Evolutionary conservation across 2,888 invertebrate species (phyloP), one percentile per base, ranked within the genome.

Genomic region (Drosophila austrosaltans): DNA sequence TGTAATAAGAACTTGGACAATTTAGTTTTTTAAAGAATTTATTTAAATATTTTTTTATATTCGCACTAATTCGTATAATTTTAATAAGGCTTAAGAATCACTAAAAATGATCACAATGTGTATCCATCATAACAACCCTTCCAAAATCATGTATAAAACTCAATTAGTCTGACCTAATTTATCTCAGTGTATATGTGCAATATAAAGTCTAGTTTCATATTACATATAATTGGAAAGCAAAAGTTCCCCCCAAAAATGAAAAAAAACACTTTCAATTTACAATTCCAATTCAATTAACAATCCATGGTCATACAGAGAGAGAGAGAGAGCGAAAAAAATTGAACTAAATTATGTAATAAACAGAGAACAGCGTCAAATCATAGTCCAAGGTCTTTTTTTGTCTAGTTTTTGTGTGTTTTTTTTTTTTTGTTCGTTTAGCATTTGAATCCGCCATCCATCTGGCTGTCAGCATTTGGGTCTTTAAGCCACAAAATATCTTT

Each of bases 211-310:
- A 36, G 36, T 36, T 36, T 48, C 10, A 62, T 74, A 74, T 72
- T 73, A 73, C 73, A 72, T 57, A 57, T 39, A 57, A 39, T 39
- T 57, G 57, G 57, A 57, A 57, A 57, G 57, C 57, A 57, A 57
- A 39, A 39, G 39, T 39, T 57, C 57, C 48, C 48, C 59, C 61
- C 44, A 36, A 6, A 32, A 1, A 32, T 1, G 10, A 36, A 8
- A 36, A 8, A 36, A 36, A 30, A 54, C 57, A 58, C 54, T 71
- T 63, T 30, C 53, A 60, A 48, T 48, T 61, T 61, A 32, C 69
- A 64, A 63, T 82, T 81, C 63, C 72, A 81, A 81, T 82, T 82
- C 77, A 82, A 82, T 87, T 79, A 87, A 75, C 73, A 83, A 77
- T 72, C 75, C 87, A 72, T 72, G 82, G 85, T 77, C 85, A 73